These are phyloP conservation scores for Dicerorhinus sumatrensis DNA, from an alignment of 2,113 vertebrate genomes.

Conservation along the genomic window DNA sequence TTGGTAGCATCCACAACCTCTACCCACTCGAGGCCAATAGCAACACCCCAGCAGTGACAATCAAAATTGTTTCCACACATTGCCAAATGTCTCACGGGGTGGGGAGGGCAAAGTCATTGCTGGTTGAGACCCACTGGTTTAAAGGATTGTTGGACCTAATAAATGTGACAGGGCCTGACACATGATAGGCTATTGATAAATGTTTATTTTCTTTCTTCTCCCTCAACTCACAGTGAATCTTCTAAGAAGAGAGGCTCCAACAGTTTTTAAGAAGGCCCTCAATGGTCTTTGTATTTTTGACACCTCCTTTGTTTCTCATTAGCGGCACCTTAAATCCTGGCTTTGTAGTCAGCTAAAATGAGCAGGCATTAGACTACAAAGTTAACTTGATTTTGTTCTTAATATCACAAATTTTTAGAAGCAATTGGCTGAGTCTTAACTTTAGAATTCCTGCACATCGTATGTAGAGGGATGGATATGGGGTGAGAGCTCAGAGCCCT, in stretches of 20 bases:
- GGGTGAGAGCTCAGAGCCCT: background rate
- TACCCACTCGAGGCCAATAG: background rate
- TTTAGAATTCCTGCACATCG: background rate
- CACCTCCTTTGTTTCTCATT: background rate
- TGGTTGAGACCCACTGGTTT: background rate
- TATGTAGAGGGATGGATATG: background rate
- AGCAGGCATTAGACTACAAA: background rate
- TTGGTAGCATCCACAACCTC: background rate
- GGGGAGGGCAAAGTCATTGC: background rate
- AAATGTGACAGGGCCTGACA: background rate
- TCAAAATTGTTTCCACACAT: slow-evolving; percentile 16
- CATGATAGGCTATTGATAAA: background rate
- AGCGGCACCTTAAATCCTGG: background rate
- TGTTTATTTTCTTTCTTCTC: background rate
- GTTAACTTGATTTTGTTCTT: background rate
- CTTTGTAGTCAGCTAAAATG: background rate
- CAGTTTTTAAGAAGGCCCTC: background rate
- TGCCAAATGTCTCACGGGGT: background rate
- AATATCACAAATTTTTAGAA: slow-evolving; percentile 16
- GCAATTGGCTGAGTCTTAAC: background rate
- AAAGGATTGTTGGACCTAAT: background rate
- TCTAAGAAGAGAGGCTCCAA: background rate
- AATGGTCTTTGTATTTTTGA: background rate
- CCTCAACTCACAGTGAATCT: background rate
- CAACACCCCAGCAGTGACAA: background rate